A percentile compares a stretch with the other conserved stretches of the same genome.
These are phyloP conservation scores for Ophiothrix spiculata DNA, from an alignment of 35 echinoderm and acorn worm species.

Conservation along the genomic window DNA sequence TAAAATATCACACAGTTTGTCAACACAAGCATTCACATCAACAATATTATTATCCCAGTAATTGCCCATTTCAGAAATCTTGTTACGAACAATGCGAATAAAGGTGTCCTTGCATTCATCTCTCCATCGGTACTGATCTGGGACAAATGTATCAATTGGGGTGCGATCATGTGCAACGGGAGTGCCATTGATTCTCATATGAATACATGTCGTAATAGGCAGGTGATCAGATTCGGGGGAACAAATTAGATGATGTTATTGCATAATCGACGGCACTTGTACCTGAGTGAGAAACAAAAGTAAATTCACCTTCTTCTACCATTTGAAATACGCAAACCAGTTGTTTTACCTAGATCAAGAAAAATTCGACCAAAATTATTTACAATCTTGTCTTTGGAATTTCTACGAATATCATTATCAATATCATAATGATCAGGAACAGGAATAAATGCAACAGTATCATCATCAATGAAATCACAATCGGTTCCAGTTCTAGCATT, in stretches of 20 bases:
- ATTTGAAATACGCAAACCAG: constrained; percentile 14
- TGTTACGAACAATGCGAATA: no score
- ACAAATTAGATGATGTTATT: not conserved
- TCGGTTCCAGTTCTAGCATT: not conserved
- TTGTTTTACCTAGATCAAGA: constrained; percentile 1
- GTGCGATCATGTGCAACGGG: no score
- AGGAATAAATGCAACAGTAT: not conserved
- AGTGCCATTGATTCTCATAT: no score
- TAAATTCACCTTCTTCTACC: constrained; percentile 21
- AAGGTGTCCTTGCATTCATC: no score
- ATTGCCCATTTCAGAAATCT: no score
- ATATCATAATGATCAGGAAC: not conserved
- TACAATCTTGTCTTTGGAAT: not conserved
- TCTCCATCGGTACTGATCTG: no score
- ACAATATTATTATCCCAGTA: no score
- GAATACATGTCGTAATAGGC: no score
- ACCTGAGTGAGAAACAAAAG: constrained; percentile 1
- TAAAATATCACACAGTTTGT: no score
- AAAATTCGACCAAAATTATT: not conserved
- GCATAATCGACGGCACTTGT: constrained; percentile 20
- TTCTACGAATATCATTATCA: not conserved
- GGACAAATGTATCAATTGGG: no score
- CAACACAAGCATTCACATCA: no score
- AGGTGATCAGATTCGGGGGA: no score
- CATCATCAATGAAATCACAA: not conserved